Percentiles rank a stretch among this genome's conserved stretches.
Evolutionary conservation across 2,797 vertebrate genomes (phyloP).

Genomic region (Graptemys geographica): DNA sequence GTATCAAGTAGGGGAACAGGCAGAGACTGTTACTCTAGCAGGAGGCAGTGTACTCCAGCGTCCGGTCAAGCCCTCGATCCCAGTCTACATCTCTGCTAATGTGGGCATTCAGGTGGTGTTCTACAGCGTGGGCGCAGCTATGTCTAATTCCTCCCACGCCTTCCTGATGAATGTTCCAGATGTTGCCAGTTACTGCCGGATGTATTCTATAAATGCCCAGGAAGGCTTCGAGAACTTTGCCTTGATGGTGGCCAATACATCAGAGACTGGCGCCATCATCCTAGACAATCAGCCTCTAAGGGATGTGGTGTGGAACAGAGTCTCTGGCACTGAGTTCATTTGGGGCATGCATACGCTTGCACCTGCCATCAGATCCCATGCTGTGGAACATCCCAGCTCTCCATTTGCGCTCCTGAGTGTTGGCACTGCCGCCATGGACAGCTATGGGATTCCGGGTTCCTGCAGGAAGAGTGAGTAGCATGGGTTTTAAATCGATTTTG

Average conservation of each 20-base stretch:
- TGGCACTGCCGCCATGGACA: conserved; percentile 53
- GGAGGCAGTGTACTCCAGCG: conserved; percentile 26
- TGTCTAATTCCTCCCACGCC: conserved; percentile 30
- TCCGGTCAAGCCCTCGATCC: background rate
- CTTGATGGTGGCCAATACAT: conserved; percentile 77
- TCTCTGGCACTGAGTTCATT: conserved; percentile 79
- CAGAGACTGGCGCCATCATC: conserved; percentile 28
- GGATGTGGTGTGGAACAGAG: conserved; percentile 60
- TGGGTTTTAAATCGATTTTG: background rate
- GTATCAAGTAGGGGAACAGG: background rate
- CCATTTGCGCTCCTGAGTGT: conserved; percentile 81
- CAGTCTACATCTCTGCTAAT: conserved; percentile 76
- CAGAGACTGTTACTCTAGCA: background rate
- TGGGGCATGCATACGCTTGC: conserved; percentile 76
- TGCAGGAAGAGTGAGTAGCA: background rate
- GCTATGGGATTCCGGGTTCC: background rate
- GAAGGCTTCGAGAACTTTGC: conserved; percentile 69
- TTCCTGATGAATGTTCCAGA: conserved; percentile 80
- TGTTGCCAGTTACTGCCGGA: conserved; percentile 75
- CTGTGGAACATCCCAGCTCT: conserved; percentile 59
- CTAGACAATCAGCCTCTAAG: conserved; percentile 58
- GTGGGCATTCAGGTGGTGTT: conserved; percentile 80
- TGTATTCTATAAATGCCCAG: conserved; percentile 74
- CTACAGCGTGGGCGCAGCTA: conserved; percentile 77
- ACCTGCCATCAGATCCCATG: conserved; percentile 9